A percentile compares a stretch with the other conserved stretches of the same genome.
These are phyloP conservation scores for Sclerurus mexicanus DNA, from an alignment of 2,113 vertebrate genomes.

Conservation along the genomic window DNA sequence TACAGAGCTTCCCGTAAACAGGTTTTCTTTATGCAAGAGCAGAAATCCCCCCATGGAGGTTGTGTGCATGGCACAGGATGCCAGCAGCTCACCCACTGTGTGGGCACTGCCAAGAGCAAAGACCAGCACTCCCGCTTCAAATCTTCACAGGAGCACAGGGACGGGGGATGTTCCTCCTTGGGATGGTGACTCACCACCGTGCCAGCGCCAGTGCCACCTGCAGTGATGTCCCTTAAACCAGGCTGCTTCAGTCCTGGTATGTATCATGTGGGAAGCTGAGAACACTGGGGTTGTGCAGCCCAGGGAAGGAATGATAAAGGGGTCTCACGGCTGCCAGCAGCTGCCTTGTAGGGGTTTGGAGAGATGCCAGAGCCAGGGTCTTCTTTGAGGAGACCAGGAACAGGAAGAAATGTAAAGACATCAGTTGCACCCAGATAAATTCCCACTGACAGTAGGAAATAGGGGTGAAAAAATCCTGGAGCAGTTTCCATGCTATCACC, in stretches of 20 bases:
- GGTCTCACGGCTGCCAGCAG: neutral
- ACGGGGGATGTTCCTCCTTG: neutral
- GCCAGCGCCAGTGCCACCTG: neutral
- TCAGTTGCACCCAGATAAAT: neutral
- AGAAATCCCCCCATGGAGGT: neutral
- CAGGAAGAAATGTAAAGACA: neutral
- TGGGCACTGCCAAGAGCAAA: neutral
- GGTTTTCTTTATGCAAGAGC: neutral
- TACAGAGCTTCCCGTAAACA: neutral
- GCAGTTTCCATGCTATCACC: neutral
- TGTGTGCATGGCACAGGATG: accelerated
- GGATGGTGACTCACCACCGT: neutral
- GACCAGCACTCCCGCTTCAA: accelerated
- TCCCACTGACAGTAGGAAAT: neutral
- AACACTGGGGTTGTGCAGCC: neutral
- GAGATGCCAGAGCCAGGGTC: neutral
- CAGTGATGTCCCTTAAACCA: neutral
- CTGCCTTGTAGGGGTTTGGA: neutral
- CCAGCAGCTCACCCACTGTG: neutral
- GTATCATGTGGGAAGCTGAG: neutral
- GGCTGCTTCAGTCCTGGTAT: neutral
- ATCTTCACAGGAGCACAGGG: neutral
- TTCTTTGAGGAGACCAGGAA: neutral
- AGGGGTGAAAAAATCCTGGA: neutral
- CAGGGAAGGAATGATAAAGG: accelerated